Base-by-base conservation (phyloP, 2,888 invertebrate genomes). In the Agrotis exclamationis region DNA sequence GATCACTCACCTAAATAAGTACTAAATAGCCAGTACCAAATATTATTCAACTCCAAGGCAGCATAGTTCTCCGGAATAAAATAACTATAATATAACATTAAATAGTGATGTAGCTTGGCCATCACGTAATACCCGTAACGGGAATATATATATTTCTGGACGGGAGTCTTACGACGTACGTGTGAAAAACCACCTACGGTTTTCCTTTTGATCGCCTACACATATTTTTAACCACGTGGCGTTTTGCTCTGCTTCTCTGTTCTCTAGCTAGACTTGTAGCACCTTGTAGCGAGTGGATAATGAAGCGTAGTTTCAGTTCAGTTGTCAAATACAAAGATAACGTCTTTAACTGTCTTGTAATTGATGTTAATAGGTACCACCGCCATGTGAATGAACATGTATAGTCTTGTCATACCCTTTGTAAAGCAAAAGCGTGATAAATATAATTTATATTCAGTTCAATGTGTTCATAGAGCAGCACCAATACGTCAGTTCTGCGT, bases 111-210 rank as follows among this genome's bases (percentile, higher is more conserved):
- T 77, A 76, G 63, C 73, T 73, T 48, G 73, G 68, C 73, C 68
- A 77, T 64, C 77, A 77, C 77, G 77, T 77, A 77, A 73, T 53
- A 73, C 56, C 73, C 68, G 76, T 77, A 76, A 77, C 63, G 24
- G 73, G 59, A 63, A 77, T 77, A 73, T 77, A 77, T 77, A 73
- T 77, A 76, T 77, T 77, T 68, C 73, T 68, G 33, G 18, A 59
- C 44, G 60, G 53, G 74, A 73, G 68, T 63, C 73, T 77, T 73
- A 77, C 76, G 56, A 48, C 48, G 72, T 76, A 76, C 73, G 76
- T 75, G 77, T 68, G 67, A 68, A 68, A 73, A 73, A 77, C 77
- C 51, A 73, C 22, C 22, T 56, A 65, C 65, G 22, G 16, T 63
- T 65, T 63, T 70, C 53, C 44, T 63, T 69, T 75, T 53, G 62